phyloP scores from a whole-genome alignment of 2,797 vertebrate species.

The Pseudomugil gertrudae region DNA sequence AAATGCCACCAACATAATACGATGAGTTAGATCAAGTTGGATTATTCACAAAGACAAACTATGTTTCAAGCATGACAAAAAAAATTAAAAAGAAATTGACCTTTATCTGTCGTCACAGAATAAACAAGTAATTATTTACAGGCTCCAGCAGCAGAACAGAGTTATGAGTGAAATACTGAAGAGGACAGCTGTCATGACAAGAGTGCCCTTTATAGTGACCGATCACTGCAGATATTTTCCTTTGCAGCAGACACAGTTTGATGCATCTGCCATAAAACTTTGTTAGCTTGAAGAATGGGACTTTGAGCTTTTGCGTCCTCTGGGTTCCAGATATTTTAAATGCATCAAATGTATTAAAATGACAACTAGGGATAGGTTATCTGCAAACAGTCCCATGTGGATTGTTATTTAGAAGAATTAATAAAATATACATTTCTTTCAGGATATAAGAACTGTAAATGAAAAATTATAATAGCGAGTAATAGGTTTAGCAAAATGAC shows the following conservation, averaged over 20 bases:
- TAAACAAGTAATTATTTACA: background rate
- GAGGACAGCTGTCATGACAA: slow-evolving; percentile 15
- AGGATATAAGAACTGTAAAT: background rate
- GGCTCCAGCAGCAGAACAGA: background rate
- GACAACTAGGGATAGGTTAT: background rate
- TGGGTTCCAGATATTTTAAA: background rate
- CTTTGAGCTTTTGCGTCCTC: background rate
- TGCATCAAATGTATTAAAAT: background rate
- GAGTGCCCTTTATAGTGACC: slow-evolving; percentile 16
- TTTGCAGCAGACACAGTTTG: background rate
- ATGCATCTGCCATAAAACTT: slow-evolving; percentile 2
- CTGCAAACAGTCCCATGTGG: background rate
- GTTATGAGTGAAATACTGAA: background rate
- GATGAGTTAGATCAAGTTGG: too few species aligned
- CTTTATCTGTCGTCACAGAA: background rate
- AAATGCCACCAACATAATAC: too few species aligned
- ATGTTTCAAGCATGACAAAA: too few species aligned
- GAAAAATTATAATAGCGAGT: background rate
- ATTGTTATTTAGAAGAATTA: too few species aligned
- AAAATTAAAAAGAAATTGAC: background rate
- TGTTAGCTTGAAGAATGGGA: background rate
- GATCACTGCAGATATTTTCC: slow-evolving; percentile 1
- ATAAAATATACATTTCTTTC: background rate
- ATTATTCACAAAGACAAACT: too few species aligned
- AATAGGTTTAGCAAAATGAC: too few species aligned